Base-by-base conservation (phyloP, 2,797 vertebrate genomes). In the Urophycis tenuis region DNA sequence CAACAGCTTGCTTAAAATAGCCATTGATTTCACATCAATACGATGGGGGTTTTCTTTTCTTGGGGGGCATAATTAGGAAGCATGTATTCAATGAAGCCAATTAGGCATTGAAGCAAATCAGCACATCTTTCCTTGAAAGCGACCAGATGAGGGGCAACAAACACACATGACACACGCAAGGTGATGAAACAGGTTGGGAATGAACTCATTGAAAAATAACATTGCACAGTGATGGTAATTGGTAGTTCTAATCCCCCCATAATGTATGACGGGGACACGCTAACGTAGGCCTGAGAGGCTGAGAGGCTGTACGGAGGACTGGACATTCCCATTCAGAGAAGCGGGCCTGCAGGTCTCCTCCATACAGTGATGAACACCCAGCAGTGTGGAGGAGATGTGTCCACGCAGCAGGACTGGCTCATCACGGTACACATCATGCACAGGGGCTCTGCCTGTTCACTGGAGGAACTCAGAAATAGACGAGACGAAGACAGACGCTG, bases 111-210 rank as follows among this genome's bases (percentile, higher is more conserved):
- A 71, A 29, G 25, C 60, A 67, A 67, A 67, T 67, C 60, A 39
- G 71, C 31, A 14, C 69, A 30, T 25, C 34, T 39, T 70, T 30
- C 32, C 75, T 49, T 70, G 78, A 70, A 36, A 36, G 49, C 64
- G 12, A 45, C 8, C 53, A 60, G 3, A n/a, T 12, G 4, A 73
- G 33, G 33, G n/a, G 22, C 67, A 64, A 75, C 33, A 30, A 25
- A 30, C 22, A 36, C 31, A 33, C 60, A n/a, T 32, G 32, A 71
- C 10, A 71, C 31, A n/a, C 8, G 22, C 35, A 29, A 45, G 32
- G 72, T 31, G 73, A 74, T 73, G 72, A 81, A 84, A 79, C 73
- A 32, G 36, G 72, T 78, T 75, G 78, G 72, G 78, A 85, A 83
- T 72, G 80, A 77, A 85, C 75, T 79, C 45, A 87, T 77, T 45